Evolutionary conservation across 2,113 vertebrate species (phyloP), one percentile per base, ranked within the genome.

Genomic region (Lonchura striata): DNA sequence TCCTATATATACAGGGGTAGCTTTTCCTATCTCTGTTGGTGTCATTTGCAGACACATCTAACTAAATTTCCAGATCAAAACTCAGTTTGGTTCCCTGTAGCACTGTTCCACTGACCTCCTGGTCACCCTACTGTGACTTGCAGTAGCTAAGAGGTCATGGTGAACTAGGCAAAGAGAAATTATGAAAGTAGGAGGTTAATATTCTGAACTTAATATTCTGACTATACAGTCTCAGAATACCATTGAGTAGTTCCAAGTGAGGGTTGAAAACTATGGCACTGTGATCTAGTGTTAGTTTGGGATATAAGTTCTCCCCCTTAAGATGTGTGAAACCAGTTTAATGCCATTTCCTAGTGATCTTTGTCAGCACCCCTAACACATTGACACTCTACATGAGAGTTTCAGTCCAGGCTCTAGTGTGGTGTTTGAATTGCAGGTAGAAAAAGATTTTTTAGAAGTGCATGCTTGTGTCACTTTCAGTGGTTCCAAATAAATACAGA

Each of bases 1-100:
- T 70, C 8, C 15, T 46, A 0, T 35, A 11, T 27, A 6, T 47
- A 24, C 37, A 2, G 2, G 44, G 23, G 7, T 52, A 49, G 53
- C 2, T 64, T 79, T 84, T 76, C 22, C 42, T 66, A 50, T 15
- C 33, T 35, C 6, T 31, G 6, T 31, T 65, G 52, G n/a, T 81
- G 49, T 37, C 8, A 30, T 28, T 61, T 75, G 28, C 50, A 50
- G 64, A 41, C 28, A 23, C 11, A 47, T 23, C 33, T 75, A 33
- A 76, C 23, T 65, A 7, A 63, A 37, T 57, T 28, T 12, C 7
- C 25, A 12, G 27, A 10, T 23, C 5, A 70, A 63, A 79, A 47
- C 44, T 92, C 47, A 31, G 31, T 44, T 57, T 89, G 84, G 14
- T 80, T 39, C 50, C 10, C 9, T 1, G 22, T 37, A 76, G 46